Evolutionary conservation across 2,888 invertebrate species (phyloP).

Genomic region (Parnassius mnemosyne): DNA sequence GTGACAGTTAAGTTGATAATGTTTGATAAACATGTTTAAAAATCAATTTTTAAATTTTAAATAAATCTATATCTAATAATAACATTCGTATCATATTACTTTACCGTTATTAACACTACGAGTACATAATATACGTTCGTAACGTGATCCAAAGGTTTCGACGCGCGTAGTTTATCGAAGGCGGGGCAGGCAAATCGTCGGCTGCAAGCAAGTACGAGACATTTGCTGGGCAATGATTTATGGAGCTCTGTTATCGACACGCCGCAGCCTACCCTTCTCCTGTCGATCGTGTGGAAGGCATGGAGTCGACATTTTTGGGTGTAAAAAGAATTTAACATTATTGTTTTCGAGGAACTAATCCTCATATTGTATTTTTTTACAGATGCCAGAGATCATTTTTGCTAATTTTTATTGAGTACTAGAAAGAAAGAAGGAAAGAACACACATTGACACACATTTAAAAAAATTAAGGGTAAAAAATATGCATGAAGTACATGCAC

Average conservation of each 20-base stretch:
- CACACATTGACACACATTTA: too few species aligned
- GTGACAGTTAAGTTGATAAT: too few species aligned
- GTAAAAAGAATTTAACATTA: not conserved
- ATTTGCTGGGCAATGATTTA: constrained; percentile 75
- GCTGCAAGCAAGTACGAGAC: constrained; percentile 70
- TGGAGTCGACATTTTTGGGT: constrained; percentile 31
- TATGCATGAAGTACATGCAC: too few species aligned
- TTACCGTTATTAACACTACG: constrained; percentile 5
- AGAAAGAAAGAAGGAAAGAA: too few species aligned
- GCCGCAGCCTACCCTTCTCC: constrained; percentile 70
- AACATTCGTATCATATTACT: not conserved
- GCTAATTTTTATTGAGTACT: too few species aligned
- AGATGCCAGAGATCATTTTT: too few species aligned
- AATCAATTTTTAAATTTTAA: too few species aligned
- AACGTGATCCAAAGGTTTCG: constrained; percentile 2
- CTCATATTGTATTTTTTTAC: too few species aligned
- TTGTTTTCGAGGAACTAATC: too few species aligned
- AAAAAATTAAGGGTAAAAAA: too few species aligned
- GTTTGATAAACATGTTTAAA: too few species aligned
- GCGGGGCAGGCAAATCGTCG: constrained; percentile 64
- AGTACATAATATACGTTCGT: constrained; percentile 12
- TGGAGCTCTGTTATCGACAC: constrained; percentile 75
- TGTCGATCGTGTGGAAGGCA: constrained; percentile 34
- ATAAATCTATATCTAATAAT: too few species aligned
- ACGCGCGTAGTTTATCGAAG: constrained; percentile 32